These are phyloP conservation scores for Cerastis leucographa DNA, from an alignment of 2,888 invertebrate genomes.

Conservation along the genomic window DNA sequence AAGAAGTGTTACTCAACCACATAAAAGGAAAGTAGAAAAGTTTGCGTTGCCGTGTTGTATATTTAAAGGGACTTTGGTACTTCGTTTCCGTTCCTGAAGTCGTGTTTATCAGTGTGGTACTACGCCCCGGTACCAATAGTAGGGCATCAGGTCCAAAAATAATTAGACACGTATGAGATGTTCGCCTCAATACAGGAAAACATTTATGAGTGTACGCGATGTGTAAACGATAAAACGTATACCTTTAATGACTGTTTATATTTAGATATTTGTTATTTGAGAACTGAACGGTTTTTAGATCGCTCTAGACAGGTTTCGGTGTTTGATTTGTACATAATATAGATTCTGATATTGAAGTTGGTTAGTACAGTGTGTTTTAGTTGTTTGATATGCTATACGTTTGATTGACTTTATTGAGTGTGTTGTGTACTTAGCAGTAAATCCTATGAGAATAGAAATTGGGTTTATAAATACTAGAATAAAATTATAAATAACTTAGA, in stretches of 20 bases:
- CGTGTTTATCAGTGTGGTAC: slow-evolving; percentile 42
- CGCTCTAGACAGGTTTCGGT: slow-evolving; percentile 7
- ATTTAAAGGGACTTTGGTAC: slow-evolving; percentile 43
- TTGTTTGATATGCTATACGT: slow-evolving; percentile 5
- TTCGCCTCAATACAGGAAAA: slow-evolving; percentile 77
- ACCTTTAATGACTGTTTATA: slow-evolving; percentile 73
- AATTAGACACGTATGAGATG: slow-evolving; percentile 68
- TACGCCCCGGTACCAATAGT: slow-evolving; percentile 54
- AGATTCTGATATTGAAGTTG: slow-evolving; percentile 27
- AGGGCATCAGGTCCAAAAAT: slow-evolving; percentile 72
- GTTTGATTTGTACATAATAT: slow-evolving; percentile 30
- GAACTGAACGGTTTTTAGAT: slow-evolving; percentile 34
- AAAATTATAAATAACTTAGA: neutral
- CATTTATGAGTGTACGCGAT: slow-evolving; percentile 77
- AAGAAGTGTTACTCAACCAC: slow-evolving; percentile 47
- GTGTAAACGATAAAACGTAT: slow-evolving; percentile 75
- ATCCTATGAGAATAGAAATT: neutral
- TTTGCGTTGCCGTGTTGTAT: slow-evolving; percentile 49
- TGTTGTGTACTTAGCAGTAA: neutral
- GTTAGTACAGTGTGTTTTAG: neutral
- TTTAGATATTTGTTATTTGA: slow-evolving; percentile 70
- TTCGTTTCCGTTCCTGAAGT: slow-evolving; percentile 34
- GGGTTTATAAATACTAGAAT: neutral
- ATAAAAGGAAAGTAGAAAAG: slow-evolving; percentile 59
- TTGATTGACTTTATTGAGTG: slow-evolving; percentile 7